Conservation (phyloP, 2,113 vertebrate genomes). For the Cranoglanis bouderius region DNA sequence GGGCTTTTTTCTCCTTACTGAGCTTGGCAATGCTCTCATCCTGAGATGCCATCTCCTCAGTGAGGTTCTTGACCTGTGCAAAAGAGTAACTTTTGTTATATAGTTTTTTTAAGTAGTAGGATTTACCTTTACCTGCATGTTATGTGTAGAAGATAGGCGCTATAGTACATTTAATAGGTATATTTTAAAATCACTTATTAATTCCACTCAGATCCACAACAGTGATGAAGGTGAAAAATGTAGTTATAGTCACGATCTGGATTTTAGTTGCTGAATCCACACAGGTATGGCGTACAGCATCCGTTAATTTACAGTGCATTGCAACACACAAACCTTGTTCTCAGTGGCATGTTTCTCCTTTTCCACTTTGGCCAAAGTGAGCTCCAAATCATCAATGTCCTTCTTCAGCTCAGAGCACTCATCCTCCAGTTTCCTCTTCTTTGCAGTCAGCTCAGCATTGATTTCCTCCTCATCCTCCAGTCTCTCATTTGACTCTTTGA, state of each 20-base stretch:
- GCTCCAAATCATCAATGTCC: conserved; percentile 67
- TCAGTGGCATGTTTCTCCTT: conserved; percentile 54
- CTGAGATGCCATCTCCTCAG: conserved; percentile 46
- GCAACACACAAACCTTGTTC: conserved; percentile 35
- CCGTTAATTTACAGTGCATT: background rate
- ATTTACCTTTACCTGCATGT: conserved; percentile 32
- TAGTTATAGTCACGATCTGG: background rate
- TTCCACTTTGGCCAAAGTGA: conserved; percentile 53
- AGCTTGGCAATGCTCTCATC: conserved; percentile 49
- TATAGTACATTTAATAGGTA: background rate
- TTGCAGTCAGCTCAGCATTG: conserved; percentile 72
- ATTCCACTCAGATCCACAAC: background rate
- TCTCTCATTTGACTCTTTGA: conserved; percentile 70
- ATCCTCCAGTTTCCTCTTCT: conserved; percentile 80
- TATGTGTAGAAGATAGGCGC: background rate
- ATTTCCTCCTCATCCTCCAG: conserved; percentile 76
- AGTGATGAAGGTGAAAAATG: too few species aligned
- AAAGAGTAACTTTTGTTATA: background rate
- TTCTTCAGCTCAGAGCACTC: conserved; percentile 82
- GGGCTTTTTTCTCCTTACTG: conserved; percentile 79
- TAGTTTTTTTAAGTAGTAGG: too few species aligned
- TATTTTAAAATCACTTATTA: background rate
- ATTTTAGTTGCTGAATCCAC: background rate
- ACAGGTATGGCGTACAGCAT: background rate
- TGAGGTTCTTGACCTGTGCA: conserved; percentile 47